phyloP scores from a whole-genome alignment of 2,888 invertebrate genomes.

The Brenthis hecate region DNA sequence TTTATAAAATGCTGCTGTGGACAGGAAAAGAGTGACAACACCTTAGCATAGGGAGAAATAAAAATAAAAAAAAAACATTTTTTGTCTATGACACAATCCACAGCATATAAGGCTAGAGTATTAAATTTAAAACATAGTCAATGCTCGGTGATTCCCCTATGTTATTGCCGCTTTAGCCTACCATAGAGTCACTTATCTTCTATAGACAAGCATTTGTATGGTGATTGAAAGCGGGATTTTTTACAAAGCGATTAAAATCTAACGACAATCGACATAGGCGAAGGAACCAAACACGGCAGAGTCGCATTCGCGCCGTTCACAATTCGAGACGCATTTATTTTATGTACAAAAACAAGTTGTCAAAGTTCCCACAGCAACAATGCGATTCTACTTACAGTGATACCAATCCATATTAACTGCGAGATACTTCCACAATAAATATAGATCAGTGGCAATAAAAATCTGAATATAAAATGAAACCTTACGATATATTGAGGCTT shows the following conservation, averaged over 20 bases:
- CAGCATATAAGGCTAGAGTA: constrained; percentile 41
- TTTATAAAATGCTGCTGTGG: constrained; percentile 14
- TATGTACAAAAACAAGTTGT: constrained; percentile 66
- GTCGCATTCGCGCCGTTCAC: constrained; percentile 53
- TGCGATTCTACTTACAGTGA: constrained; percentile 40
- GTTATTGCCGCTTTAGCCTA: constrained; percentile 47
- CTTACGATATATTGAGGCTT: constrained; percentile 35
- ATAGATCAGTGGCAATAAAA: constrained; percentile 18
- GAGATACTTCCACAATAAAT: constrained; percentile 2
- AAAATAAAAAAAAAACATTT: constrained; percentile 25
- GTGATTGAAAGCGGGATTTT: constrained; percentile 51
- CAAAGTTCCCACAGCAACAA: constrained; percentile 52
- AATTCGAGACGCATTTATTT: constrained; percentile 51
- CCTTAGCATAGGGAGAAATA: constrained; percentile 13
- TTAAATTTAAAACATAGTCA: constrained; percentile 36
- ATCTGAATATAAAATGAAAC: constrained; percentile 27
- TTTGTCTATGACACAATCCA: constrained; percentile 42
- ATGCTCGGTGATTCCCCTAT: constrained; percentile 40
- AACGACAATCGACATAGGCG: constrained; percentile 58
- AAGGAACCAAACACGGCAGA: constrained; percentile 47
- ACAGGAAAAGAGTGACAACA: constrained; percentile 15
- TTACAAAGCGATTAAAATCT: constrained; percentile 53
- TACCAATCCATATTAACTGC: constrained; percentile 7
- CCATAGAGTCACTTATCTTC: constrained; percentile 46
- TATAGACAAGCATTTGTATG: constrained; percentile 42